Base-by-base conservation (phyloP, 2,888 invertebrate species). In the Himalopsyche anomala region DNA sequence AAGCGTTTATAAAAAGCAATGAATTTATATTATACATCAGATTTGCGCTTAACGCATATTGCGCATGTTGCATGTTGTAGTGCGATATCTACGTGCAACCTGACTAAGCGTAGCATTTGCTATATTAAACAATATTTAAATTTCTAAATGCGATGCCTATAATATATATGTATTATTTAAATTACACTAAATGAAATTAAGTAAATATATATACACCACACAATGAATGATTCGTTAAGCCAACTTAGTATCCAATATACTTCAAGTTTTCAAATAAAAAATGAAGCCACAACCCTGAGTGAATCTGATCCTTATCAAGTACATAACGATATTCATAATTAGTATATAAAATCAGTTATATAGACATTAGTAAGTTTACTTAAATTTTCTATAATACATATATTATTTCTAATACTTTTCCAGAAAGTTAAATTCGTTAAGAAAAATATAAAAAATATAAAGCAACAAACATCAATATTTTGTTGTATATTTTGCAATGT, bases 251-350 rank as follows among this genome's bases (percentile, higher is more conserved):
- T 74, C 15, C 28, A 11, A 74, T n/a, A 74, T 74, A 74, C 74
- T 74, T 36, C 36, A 74, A 28, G 15, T 74, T 74, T 74, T 74
- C 38, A 74, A 36, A 62, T 19, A 9, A 74, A 38, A 74, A 36
- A 62, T 62, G 62, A 74, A 74, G 74, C 74, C 36, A 74, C 74
- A 74, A 74, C 74, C 74, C 36, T 36, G 74, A 74, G 74, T 74
- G 74, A 74, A 74, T 74, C 19, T 74, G 19, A 74, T 74, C 36
- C 38, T 36, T 38, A 74, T 15, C 74, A 12, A 9, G 36, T 28
- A 51, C 51, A 51, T 51, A 51, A 51, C 51, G 51, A 51, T 15
- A 62, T 62, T 19, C 28, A 62, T 62, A 28, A 28, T 28, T 28
- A 28, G 28, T 28, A 28, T 28, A 28, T 62, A 62, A 62, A 62